Evolutionary conservation across 2,888 invertebrate genomes (phyloP).

Genomic region (Craniophora ligustri): DNA sequence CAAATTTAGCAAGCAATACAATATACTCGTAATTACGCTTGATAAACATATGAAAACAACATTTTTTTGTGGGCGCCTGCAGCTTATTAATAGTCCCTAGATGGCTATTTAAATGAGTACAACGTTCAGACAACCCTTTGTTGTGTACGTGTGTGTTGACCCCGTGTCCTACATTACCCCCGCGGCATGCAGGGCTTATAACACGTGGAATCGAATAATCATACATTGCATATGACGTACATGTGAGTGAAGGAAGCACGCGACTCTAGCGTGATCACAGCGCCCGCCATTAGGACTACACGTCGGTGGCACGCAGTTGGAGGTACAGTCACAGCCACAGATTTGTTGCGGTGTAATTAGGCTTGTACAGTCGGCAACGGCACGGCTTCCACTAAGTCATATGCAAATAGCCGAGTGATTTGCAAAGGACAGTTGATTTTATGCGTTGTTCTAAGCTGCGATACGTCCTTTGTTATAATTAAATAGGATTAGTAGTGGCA

Average conservation of each 20-base stretch:
- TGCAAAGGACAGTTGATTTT: slow-evolving; percentile 50
- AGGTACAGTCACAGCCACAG: slow-evolving; percentile 26
- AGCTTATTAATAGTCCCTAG: slow-evolving; percentile 50
- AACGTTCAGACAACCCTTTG: slow-evolving; percentile 45
- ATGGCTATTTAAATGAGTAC: slow-evolving; percentile 45
- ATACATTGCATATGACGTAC: slow-evolving; percentile 44
- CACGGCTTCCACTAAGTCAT: slow-evolving; percentile 45
- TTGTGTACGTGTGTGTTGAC: slow-evolving; percentile 32
- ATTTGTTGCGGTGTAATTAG: slow-evolving; percentile 54
- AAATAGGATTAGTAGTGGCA: slow-evolving; percentile 3
- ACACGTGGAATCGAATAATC: slow-evolving; percentile 50
- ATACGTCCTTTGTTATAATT: slow-evolving; percentile 17
- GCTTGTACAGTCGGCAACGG: slow-evolving; percentile 36
- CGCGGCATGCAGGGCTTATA: slow-evolving; percentile 29
- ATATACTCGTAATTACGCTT: neutral
- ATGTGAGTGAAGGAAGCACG: slow-evolving; percentile 41
- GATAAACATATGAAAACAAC: slow-evolving; percentile 18
- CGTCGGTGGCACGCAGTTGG: slow-evolving; percentile 35
- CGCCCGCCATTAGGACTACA: slow-evolving; percentile 37
- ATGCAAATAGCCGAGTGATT: slow-evolving; percentile 46
- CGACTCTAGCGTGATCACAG: slow-evolving; percentile 42
- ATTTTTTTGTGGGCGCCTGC: slow-evolving; percentile 18
- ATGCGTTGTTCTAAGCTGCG: slow-evolving; percentile 43
- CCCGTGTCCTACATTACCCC: slow-evolving; percentile 47
- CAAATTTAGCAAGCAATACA: too few species aligned